Conservation (phyloP, 37 sponge, comb jelly and placozoan genomes). For the Geodia barretti region DNA sequence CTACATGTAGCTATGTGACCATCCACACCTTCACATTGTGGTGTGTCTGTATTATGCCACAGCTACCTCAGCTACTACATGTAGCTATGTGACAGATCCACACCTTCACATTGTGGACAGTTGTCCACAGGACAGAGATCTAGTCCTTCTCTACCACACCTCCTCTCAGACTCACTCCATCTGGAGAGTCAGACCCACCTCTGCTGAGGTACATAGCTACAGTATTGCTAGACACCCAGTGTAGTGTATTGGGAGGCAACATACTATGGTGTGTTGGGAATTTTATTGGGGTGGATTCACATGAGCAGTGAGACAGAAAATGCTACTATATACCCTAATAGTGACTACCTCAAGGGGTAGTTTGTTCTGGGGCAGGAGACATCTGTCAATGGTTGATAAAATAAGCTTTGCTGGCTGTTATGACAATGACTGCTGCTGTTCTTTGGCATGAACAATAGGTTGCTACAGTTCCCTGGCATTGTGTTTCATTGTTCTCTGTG, state of each 20-base stretch:
- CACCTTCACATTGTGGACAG: constrained; percentile 20
- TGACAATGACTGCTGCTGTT: not conserved
- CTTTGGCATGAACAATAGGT: not conserved
- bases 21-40: not conserved
- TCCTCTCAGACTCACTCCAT: constrained; percentile 29
- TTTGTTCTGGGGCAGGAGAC: too few species aligned
- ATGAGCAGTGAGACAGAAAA: too few species aligned
- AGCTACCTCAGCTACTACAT: not conserved
- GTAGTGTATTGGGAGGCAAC: too few species aligned
- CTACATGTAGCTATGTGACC: constrained; percentile 30
- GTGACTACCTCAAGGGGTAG: too few species aligned
- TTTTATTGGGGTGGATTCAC: too few species aligned
- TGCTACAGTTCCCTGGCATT: not conserved
- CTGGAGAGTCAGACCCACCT: constrained; percentile 41
- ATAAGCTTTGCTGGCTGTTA: not conserved
- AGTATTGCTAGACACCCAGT: too few species aligned
- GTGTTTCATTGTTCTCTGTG: not conserved
- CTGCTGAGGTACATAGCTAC: constrained; percentile 36
- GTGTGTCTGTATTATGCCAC: constrained; percentile 17
- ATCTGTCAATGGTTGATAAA: too few species aligned
- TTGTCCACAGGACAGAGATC: not conserved
- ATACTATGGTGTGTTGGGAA: too few species aligned
- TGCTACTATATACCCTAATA: too few species aligned
- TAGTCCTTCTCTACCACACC: constrained; percentile 32
- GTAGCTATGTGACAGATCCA: constrained; percentile 51